These are phyloP conservation scores for Steinernema feltiae DNA, from an alignment of 1,140 invertebrate genomes.

Conservation along the genomic window DNA sequence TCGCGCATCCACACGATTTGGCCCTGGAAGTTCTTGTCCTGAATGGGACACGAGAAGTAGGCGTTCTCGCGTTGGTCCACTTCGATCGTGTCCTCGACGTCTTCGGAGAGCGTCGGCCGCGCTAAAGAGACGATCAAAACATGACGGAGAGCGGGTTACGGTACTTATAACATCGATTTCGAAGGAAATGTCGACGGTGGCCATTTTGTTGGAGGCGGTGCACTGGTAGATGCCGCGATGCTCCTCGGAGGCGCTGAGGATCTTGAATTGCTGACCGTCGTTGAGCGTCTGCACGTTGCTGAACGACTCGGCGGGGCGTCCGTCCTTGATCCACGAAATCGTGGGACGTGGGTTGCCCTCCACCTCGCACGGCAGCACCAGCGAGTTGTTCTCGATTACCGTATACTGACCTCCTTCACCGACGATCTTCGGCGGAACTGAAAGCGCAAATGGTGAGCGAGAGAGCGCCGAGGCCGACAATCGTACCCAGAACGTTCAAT, in stretches of 20 bases:
- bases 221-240: conserved; percentile 59
- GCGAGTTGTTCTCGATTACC: conserved; percentile 48
- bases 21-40: conserved; percentile 41
- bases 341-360: conserved; percentile 58
- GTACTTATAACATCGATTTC: conserved; percentile 56
- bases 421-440: conserved; percentile 45
- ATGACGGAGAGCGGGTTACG: not conserved
- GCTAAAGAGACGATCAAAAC: conserved; percentile 16
- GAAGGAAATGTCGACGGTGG: conserved; percentile 57
- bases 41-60: conserved; percentile 38
- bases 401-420: conserved; percentile 45
- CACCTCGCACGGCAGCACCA: conserved; percentile 58
- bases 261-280: conserved; percentile 43
- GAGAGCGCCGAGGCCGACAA: not conserved
- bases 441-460: conserved; percentile 25
- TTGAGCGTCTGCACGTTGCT: conserved; percentile 31
- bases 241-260: conserved; percentile 27
- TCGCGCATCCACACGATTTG: conserved; percentile 43
- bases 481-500: conserved; percentile 58
- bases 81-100: conserved; percentile 40
- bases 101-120: conserved; percentile 33
- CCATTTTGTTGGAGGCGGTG: conserved; percentile 58
- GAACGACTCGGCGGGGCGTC: conserved; percentile 20
- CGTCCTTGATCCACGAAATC: conserved; percentile 38
- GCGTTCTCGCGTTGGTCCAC: conserved; percentile 29